phyloP scores from a whole-genome alignment of 2,113 vertebrate genomes.

The Callocephalon fimbriatum region DNA sequence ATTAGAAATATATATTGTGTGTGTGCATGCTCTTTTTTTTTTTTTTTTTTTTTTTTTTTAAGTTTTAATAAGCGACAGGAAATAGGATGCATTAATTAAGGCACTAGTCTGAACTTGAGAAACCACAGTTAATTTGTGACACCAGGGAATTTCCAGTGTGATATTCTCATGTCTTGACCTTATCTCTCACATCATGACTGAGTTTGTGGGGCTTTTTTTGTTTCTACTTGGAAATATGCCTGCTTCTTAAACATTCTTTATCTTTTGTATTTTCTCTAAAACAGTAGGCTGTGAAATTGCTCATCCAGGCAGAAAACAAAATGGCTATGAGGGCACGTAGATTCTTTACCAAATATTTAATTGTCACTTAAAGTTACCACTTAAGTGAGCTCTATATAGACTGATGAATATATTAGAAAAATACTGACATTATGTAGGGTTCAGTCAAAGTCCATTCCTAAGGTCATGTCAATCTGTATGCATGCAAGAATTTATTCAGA shows the following conservation, averaged over 20 bases:
- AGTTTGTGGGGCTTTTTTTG: background rate
- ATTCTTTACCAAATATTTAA: background rate
- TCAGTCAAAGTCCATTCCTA: background rate
- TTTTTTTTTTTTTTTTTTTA: background rate
- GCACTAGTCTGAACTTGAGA: slow-evolving; percentile 9
- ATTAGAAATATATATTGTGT: background rate
- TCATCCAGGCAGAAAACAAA: background rate
- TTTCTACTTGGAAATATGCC: background rate
- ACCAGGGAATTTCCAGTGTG: slow-evolving; percentile 20
- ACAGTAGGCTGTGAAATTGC: background rate
- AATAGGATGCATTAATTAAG: slow-evolving; percentile 13
- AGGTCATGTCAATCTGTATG: background rate
- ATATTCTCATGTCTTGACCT: background rate
- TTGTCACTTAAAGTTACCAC: background rate
- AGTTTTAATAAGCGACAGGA: background rate
- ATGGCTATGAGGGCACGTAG: background rate
- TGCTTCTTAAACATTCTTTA: background rate
- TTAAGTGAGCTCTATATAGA: background rate
- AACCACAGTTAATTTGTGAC: background rate
- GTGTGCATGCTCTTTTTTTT: background rate
- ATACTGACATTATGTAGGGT: background rate
- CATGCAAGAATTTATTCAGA: background rate
- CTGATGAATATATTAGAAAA: background rate
- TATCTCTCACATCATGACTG: background rate
- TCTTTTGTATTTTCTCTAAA: background rate